Evolutionary conservation across 2,113 vertebrate species (phyloP), one percentile per base, ranked within the genome.

Genomic region (Athene noctua): DNA sequence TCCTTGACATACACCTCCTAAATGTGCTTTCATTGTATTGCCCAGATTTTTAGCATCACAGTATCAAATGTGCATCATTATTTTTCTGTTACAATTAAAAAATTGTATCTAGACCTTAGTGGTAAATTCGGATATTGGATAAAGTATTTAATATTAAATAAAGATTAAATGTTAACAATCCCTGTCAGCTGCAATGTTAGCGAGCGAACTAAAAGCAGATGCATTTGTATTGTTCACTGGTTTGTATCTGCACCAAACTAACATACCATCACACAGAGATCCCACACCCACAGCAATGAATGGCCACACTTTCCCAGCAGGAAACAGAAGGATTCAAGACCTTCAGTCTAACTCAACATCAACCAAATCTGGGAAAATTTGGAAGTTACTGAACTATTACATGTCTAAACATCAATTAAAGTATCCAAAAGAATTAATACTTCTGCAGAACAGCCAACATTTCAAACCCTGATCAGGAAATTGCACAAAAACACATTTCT

Each of bases 141-240:
- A 77, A 65, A 34, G 59, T 83, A 25, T 34, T 72, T 90, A 66
- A 63, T 40, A 66, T 79, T 87, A 83, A 87, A 94, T 91, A 78
- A 74, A 94, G 47, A 91, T 63, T 51, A 93, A 57, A 74, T 67
- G 88, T 61, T 62, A 52, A 72, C 71, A 30, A 83, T 59, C 29
- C 27, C 59, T 84, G 86, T 90, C 52, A 42, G 81, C 25, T 74
- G 63, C 74, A 86, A 46, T 29, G 72, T 47, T 73, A 74, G 62
- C n/a, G 61, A 54, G 49, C 58, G n/a, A 72, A 85, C 68, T 71
- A 34, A 86, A 75, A 88, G 77, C 68, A 42, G 58, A 80, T 0
- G 0, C 62, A 32, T 42, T 61, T 62, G 40, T 30, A 6, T 11
- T 11, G 21, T 12, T n/a, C 1, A 1, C 3, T 3, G 70, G 2